Evolutionary conservation across 1,140 invertebrate genomes (phyloP).

Genomic region (Drosophila teissieri): DNA sequence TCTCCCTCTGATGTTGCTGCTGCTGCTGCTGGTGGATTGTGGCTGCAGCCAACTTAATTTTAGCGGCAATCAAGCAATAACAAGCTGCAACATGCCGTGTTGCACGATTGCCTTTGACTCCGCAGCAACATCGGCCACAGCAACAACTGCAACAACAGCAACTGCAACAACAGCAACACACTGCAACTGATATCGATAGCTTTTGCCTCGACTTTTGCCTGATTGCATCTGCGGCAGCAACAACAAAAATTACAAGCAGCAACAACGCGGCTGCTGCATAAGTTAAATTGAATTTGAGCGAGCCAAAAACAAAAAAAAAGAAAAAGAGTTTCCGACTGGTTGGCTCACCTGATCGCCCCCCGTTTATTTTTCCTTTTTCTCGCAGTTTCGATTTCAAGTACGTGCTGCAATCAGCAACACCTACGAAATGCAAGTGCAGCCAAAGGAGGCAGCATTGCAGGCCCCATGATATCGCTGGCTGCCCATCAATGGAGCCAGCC

Average conservation of each 20-base stretch:
- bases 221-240: slow-evolving; percentile 80
- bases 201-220: slow-evolving; percentile 71
- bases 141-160: slow-evolving; percentile 37
- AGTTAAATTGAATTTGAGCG: slow-evolving; percentile 78
- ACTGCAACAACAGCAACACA: slow-evolving; percentile 21
- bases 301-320: slow-evolving; percentile 1
- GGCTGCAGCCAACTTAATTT: slow-evolving; percentile 77
- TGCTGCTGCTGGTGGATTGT: slow-evolving; percentile 30
- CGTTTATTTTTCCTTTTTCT: background rate
- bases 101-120: slow-evolving; percentile 82
- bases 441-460: slow-evolving; percentile 14
- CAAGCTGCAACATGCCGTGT: slow-evolving; percentile 82
- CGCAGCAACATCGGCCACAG: slow-evolving; percentile 48
- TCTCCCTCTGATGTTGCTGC: slow-evolving; percentile 57
- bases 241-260: slow-evolving; percentile 65
- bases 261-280: slow-evolving; percentile 51
- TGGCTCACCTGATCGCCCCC: slow-evolving; percentile 50
- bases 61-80: slow-evolving; percentile 83
- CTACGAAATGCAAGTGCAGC: slow-evolving; percentile 55
- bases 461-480: slow-evolving; percentile 71
- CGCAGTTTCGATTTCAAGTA: slow-evolving; percentile 60
- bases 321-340: slow-evolving; percentile 44
- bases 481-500: slow-evolving; percentile 70
- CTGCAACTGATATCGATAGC: slow-evolving; percentile 76
- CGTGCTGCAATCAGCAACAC: slow-evolving; percentile 81